Conservation (phyloP, 2,888 invertebrate genomes). For the Leptarthrus brevirostris region DNA sequence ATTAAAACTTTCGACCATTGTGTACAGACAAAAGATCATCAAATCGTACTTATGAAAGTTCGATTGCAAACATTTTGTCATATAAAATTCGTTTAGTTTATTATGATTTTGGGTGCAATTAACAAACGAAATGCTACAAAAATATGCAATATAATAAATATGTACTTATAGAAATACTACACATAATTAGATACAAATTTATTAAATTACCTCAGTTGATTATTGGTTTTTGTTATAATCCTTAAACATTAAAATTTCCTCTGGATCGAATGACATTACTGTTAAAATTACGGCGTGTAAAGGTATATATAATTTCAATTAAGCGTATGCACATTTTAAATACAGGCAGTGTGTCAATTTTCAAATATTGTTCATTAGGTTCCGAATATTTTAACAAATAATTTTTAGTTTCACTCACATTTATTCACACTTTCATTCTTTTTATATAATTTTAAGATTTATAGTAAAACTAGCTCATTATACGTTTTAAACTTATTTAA, state of each 20-base stretch:
- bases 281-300: conserved; percentile 16
- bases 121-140: too few species aligned
- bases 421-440: conserved; percentile 9
- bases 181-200: too few species aligned
- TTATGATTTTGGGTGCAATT: too few species aligned
- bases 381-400: neutral
- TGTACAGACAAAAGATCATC: too few species aligned
- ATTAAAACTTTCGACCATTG: too few species aligned
- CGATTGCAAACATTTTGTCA: too few species aligned
- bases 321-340: conserved; percentile 24
- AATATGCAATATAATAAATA: too few species aligned
- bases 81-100: too few species aligned
- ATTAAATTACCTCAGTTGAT: conserved; percentile 8
- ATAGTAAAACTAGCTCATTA: neutral
- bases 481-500: neutral
- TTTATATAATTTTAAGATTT: neutral
- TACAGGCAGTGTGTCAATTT: conserved; percentile 27
- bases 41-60: too few species aligned
- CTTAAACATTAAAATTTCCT: neutral
- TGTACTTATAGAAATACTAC: too few species aligned
- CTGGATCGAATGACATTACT: conserved; percentile 1
- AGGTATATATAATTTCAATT: conserved; percentile 19
- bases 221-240: neutral
- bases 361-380: neutral
- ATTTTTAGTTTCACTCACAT: neutral